These are phyloP conservation scores for Drosophila emarginata DNA, from an alignment of 2,888 invertebrate genomes.

Conservation along the genomic window DNA sequence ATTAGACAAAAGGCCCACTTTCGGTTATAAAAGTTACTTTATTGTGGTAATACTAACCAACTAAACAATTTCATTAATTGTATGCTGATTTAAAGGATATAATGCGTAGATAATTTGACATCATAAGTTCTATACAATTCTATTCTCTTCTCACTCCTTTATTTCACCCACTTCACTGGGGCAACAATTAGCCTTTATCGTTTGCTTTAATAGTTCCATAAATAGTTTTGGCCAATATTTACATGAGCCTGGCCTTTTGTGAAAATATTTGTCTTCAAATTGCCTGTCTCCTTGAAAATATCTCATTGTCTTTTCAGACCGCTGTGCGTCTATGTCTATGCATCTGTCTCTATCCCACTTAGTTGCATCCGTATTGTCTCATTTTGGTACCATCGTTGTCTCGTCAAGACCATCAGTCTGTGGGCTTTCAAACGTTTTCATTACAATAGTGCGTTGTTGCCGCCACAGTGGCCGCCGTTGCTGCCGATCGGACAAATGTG, in stretches of 20 bases:
- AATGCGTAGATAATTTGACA: conserved; percentile 21
- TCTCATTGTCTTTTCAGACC: conserved; percentile 1
- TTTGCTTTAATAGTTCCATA: conserved; percentile 57
- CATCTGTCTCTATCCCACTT: conserved; percentile 24
- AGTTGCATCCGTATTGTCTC: conserved; percentile 12
- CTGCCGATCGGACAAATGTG: conserved; percentile 81
- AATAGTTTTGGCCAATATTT: conserved; percentile 67
- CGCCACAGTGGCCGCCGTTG: conserved; percentile 55
- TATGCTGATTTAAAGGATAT: background rate
- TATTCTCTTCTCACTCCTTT: conserved; percentile 7
- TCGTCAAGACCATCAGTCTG: conserved; percentile 46
- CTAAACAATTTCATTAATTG: too few relatives aligned
- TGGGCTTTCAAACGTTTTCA: conserved; percentile 70
- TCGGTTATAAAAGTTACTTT: too few relatives aligned
- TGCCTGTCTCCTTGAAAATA: conserved; percentile 36
- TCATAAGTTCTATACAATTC: conserved; percentile 11
- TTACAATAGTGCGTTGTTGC: conserved; percentile 68
- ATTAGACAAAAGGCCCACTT: too few relatives aligned
- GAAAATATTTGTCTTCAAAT: conserved; percentile 53
- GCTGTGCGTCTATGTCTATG: conserved; percentile 45
- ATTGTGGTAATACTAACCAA: too few relatives aligned
- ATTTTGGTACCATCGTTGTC: conserved; percentile 45
- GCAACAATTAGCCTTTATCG: conserved; percentile 53
- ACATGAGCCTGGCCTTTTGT: conserved; percentile 49
- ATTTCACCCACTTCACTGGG: conserved; percentile 2